A percentile compares a stretch with the other conserved stretches of the same genome.
phyloP scores from a whole-genome alignment of 2,113 vertebrate genomes.

The Callospermophilus lateralis region DNA sequence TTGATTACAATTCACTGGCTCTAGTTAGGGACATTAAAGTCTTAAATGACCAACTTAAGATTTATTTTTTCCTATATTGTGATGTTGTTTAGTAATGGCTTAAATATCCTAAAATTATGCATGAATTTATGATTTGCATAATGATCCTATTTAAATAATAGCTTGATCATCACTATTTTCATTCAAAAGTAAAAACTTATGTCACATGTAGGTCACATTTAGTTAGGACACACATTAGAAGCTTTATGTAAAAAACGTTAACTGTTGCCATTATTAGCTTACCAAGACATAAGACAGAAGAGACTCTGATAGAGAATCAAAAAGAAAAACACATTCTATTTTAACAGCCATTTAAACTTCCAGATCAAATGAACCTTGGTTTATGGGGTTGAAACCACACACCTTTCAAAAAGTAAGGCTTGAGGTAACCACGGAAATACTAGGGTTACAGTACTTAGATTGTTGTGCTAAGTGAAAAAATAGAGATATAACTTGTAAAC shows the following conservation, averaged over 20 bases:
- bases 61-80: background rate
- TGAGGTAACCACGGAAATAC: background rate
- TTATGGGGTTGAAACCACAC: background rate
- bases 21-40: background rate
- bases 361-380: slow-evolving; percentile 37
- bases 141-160: background rate
- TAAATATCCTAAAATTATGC: background rate
- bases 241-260: background rate
- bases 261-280: background rate
- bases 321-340: background rate
- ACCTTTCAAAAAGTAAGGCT: slow-evolving; percentile 14
- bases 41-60: slow-evolving; percentile 13
- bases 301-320: background rate
- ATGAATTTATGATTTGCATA: background rate
- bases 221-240: background rate
- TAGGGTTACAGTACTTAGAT: background rate
- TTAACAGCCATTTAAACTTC: slow-evolving; percentile 4
- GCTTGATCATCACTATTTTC: background rate
- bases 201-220: background rate
- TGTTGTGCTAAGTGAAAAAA: background rate
- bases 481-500: background rate
- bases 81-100: background rate
- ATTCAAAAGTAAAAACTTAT: slow-evolving; percentile 15
- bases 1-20: background rate
- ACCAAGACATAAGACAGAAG: background rate